Conservation (phyloP, 2,888 invertebrate genomes). For the Morpho deidamia region DNA sequence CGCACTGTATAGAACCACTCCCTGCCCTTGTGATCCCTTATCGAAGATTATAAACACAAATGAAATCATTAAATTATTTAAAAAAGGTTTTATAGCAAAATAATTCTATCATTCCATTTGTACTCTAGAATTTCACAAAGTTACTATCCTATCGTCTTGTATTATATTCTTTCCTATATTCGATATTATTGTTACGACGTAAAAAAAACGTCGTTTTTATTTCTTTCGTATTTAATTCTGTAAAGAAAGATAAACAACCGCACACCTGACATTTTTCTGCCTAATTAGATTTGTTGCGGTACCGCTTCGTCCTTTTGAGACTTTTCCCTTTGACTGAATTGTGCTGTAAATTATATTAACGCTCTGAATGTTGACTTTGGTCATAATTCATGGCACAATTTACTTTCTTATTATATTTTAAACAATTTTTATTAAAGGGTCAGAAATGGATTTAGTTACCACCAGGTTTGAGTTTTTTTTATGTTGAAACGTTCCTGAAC, state of each 20-base stretch:
- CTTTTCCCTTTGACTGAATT: slow-evolving; percentile 8
- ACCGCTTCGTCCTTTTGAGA: slow-evolving; percentile 5
- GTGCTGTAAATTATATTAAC: slow-evolving; percentile 8
- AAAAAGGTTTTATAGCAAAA: too few relatives aligned
- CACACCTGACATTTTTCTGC: slow-evolving; percentile 20
- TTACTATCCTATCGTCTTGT: too few relatives aligned
- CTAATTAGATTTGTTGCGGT: slow-evolving; percentile 20
- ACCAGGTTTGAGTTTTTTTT: not conserved
- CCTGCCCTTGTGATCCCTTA: too few relatives aligned
- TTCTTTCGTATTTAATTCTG: slow-evolving; percentile 2
- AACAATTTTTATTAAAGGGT: not conserved
- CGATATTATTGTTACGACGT: too few relatives aligned
- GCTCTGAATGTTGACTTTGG: slow-evolving; percentile 1
- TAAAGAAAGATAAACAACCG: slow-evolving; percentile 10
- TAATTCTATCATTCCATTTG: too few relatives aligned
- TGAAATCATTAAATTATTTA: too few relatives aligned
- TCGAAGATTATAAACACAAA: too few relatives aligned
- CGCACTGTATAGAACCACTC: too few relatives aligned
- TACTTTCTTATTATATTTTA: not conserved
- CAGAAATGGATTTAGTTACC: not conserved
- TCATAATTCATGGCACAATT: not conserved
- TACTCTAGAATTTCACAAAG: too few relatives aligned
- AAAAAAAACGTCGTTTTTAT: not conserved
- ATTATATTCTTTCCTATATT: too few relatives aligned
- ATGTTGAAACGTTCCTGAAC: not conserved